A percentile compares a stretch with the other conserved stretches of the same genome.
These are phyloP conservation scores for Diarsia brunnea DNA, from an alignment of 2,888 invertebrate species.

Conservation along the genomic window DNA sequence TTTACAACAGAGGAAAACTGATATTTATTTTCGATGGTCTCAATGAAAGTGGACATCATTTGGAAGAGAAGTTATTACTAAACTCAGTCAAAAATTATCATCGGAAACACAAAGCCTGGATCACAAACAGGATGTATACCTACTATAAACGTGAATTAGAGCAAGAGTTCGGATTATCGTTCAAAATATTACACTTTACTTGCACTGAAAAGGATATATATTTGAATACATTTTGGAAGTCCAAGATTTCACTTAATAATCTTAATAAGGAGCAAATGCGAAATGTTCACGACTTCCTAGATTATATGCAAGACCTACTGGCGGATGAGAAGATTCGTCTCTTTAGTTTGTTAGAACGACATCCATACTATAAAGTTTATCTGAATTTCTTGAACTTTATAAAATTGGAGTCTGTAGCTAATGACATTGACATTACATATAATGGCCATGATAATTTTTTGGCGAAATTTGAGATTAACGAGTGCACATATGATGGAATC, in stretches of 20 bases:
- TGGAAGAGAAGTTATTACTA: constrained; percentile 13
- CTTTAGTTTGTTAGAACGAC: background rate
- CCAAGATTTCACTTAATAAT: constrained; percentile 37
- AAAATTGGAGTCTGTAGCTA: background rate
- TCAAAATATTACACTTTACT: constrained; percentile 44
- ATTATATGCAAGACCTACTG: background rate
- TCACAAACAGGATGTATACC: constrained; percentile 60
- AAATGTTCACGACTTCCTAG: background rate
- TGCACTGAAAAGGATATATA: constrained; percentile 32
- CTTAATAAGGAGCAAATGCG: constrained; percentile 10
- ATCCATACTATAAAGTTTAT: constrained; percentile 6
- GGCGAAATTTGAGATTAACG: background rate
- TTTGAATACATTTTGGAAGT: constrained; percentile 40
- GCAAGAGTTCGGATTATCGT: constrained; percentile 35
- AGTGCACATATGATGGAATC: background rate
- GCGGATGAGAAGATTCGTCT: background rate
- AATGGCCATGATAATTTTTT: constrained; percentile 7
- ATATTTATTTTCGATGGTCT: constrained; percentile 37
- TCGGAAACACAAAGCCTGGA: constrained; percentile 48
- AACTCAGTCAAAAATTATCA: constrained; percentile 9
- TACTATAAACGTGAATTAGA: constrained; percentile 28
- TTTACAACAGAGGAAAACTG: constrained; percentile 13
- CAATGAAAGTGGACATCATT: constrained; percentile 10
- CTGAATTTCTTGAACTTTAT: constrained; percentile 27
- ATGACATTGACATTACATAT: constrained; percentile 19